These are phyloP conservation scores for Zapornia atra DNA, from an alignment of 2,113 vertebrate species.

Conservation along the genomic window DNA sequence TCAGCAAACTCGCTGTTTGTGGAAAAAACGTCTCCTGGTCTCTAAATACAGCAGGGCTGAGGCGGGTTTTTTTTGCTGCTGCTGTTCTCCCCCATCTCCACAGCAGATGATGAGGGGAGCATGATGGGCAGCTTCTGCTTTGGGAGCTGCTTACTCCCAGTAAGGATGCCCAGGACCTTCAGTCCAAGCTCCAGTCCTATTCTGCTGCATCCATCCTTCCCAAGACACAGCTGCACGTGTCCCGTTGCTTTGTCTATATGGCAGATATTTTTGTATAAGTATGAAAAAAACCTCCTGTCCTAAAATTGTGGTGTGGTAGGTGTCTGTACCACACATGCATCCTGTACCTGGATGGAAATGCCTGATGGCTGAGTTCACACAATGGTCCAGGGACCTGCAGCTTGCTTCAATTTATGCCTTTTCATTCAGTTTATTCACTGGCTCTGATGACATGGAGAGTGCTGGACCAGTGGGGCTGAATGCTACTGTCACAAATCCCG, in stretches of 20 bases:
- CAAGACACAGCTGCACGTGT: not conserved
- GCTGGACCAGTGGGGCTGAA: not conserved
- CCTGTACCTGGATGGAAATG: not conserved
- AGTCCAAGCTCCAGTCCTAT: not conserved
- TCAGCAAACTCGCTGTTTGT: slow-evolving; percentile 40
- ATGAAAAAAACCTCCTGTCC: not conserved
- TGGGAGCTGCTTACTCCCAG: not conserved
- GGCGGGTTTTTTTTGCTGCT: no score
- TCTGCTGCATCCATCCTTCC: not conserved
- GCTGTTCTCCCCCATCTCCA: accelerated
- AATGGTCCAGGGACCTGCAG: not conserved
- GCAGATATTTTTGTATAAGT: not conserved
- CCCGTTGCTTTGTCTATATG: not conserved
- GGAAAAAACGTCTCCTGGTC: not conserved
- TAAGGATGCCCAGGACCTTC: not conserved
- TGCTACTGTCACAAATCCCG: not conserved
- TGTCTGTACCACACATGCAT: accelerated
- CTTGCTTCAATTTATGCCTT: not conserved
- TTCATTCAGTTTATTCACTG: not conserved
- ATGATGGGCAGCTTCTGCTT: not conserved
- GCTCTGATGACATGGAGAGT: not conserved
- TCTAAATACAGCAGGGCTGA: not conserved
- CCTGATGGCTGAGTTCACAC: not conserved
- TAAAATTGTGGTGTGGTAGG: accelerated
- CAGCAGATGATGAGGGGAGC: not conserved